Percentiles rank a stretch among this genome's conserved stretches.
These are phyloP conservation scores for Ailuropoda melanoleuca DNA, from an alignment of 2,113 vertebrate species.

Conservation along the genomic window DNA sequence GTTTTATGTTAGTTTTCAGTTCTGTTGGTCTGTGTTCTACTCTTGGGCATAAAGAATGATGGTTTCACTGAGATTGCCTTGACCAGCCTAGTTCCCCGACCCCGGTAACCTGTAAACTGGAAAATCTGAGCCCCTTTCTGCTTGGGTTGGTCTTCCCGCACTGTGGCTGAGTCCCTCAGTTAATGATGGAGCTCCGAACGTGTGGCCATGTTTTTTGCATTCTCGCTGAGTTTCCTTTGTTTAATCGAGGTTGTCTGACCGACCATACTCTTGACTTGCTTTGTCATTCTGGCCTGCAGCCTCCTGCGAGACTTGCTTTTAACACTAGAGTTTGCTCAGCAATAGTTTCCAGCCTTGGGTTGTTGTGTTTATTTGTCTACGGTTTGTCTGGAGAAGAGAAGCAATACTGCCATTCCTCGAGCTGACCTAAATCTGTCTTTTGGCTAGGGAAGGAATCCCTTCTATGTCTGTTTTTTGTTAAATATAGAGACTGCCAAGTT, in stretches of 20 bases:
- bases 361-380: not conserved
- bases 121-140: too few species aligned
- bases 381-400: not conserved
- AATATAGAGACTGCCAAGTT: not conserved
- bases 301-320: not conserved
- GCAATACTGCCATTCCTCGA: not conserved
- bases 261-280: too few species aligned
- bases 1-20: not conserved
- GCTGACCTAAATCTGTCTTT: not conserved
- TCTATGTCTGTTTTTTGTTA: conserved; percentile 3
- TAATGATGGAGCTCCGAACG: fast-evolving
- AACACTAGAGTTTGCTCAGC: not conserved
- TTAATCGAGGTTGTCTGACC: too few species aligned
- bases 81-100: fast-evolving
- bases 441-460: not conserved
- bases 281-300: not conserved
- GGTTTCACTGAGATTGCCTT: not conserved
- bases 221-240: not conserved
- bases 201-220: fast-evolving
- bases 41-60: not conserved
- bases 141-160: not conserved
- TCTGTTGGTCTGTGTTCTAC: not conserved
- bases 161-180: not conserved
- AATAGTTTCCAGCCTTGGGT: not conserved
- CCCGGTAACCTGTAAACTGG: not conserved